A percentile compares a stretch with the other conserved stretches of the same genome.
Conservation (phyloP, 2,113 vertebrate genomes). For the Pseudorasbora parva region DNA sequence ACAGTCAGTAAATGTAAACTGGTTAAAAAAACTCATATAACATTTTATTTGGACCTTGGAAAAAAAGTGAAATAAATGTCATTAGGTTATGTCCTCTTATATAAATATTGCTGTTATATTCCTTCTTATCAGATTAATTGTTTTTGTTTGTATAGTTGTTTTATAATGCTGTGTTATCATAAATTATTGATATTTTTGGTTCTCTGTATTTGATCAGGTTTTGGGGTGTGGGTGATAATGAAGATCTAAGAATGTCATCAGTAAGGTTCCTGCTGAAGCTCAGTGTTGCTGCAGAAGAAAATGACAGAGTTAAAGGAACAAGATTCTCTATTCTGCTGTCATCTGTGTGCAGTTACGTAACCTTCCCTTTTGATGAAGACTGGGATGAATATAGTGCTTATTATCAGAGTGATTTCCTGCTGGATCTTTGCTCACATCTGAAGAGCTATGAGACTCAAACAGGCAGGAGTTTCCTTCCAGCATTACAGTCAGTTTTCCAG, state of each 20-base stretch:
- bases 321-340: background rate
- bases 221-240: accelerated
- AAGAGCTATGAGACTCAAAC: slow-evolving; percentile 48
- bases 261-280: background rate
- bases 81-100: background rate
- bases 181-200: background rate
- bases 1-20: too few relatives aligned
- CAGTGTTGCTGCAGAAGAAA: background rate
- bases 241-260: background rate
- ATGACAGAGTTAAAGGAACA: background rate
- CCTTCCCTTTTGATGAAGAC: background rate
- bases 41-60: background rate
- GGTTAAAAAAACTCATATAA: too few relatives aligned
- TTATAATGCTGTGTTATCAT: background rate
- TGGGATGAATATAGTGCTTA: accelerated
- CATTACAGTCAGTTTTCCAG: too few relatives aligned
- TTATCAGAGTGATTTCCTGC: slow-evolving; percentile 24
- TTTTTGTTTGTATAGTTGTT: too few relatives aligned
- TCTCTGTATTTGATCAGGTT: background rate
- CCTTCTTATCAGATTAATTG: too few relatives aligned
- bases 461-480: slow-evolving; percentile 8
- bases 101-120: background rate
- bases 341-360: background rate
- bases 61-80: background rate
- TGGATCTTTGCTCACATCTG: slow-evolving; percentile 44